Evolutionary conservation across 2,113 vertebrate genomes (phyloP).

Genomic region (Urocolius indicus): DNA sequence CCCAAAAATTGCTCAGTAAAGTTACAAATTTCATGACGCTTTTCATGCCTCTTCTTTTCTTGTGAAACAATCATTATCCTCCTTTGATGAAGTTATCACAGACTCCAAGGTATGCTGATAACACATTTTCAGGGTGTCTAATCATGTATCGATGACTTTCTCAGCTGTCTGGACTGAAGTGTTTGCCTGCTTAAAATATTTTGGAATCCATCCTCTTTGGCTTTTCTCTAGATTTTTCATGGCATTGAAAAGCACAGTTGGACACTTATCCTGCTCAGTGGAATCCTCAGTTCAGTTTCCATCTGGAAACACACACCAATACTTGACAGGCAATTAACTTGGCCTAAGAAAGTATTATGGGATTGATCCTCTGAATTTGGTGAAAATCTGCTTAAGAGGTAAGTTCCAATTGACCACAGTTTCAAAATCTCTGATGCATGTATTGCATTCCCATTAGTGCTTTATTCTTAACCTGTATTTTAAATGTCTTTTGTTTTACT

Average conservation of each 20-base stretch:
- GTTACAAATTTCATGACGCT: neutral
- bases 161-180: neutral
- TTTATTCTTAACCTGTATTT: neutral
- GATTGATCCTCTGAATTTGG: neutral
- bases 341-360: neutral
- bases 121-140: neutral
- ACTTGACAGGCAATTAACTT: neutral
- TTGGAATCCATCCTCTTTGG: neutral
- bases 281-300: neutral
- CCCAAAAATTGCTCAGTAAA: neutral
- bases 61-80: neutral
- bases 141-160: slow-evolving; percentile 1
- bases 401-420: neutral
- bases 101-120: neutral
- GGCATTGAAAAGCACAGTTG: neutral
- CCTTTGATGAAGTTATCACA: neutral
- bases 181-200: slow-evolving; percentile 13
- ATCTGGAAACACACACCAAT: neutral
- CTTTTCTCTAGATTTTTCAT: slow-evolving; percentile 35
- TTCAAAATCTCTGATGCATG: neutral
- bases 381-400: neutral
- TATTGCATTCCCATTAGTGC: neutral
- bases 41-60: neutral
- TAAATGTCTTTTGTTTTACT: neutral
- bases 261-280: neutral